Evolutionary conservation across 2,888 invertebrate genomes (phyloP).

Genomic region (Polydesmus complanatus): DNA sequence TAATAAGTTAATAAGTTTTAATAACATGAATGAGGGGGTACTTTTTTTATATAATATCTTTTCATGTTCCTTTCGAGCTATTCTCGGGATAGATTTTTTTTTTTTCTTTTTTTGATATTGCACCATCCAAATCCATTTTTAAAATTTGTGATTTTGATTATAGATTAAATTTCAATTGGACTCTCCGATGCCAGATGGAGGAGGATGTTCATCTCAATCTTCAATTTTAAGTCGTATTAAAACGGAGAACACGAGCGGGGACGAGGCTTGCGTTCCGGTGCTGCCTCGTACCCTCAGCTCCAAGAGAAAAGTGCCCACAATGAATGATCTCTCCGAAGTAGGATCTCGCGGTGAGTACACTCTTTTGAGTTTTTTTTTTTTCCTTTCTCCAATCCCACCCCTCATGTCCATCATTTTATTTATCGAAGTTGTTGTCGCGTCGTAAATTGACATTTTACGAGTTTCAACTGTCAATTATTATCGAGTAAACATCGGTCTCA

Average conservation of each 20-base stretch:
- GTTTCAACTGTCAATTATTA: no score
- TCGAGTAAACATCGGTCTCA: no score
- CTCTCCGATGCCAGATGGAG: conserved; percentile 9
- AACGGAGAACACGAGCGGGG: conserved; percentile 18
- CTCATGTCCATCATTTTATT: no score
- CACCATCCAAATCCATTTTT: background rate
- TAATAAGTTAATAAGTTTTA: no score
- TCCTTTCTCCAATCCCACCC: no score
- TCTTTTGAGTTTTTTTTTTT: no score
- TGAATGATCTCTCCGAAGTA: conserved; percentile 81
- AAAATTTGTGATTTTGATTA: background rate
- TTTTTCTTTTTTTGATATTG: background rate
- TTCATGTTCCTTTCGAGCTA: background rate
- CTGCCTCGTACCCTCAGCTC: conserved; percentile 42
- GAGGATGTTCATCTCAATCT: background rate
- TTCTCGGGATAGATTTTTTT: conserved; percentile 1
- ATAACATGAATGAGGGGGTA: no score
- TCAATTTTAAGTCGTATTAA: conserved; percentile 13
- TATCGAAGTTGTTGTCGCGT: no score
- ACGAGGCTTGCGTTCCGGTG: conserved; percentile 37
- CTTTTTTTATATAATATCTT: background rate
- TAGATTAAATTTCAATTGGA: conserved; percentile 19
- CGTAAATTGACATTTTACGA: no score
- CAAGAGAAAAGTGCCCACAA: conserved; percentile 76
- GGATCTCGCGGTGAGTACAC: conserved; percentile 49